phyloP scores from a whole-genome alignment of 1,140 invertebrate species.

The Caenorhabditis remanei region DNA sequence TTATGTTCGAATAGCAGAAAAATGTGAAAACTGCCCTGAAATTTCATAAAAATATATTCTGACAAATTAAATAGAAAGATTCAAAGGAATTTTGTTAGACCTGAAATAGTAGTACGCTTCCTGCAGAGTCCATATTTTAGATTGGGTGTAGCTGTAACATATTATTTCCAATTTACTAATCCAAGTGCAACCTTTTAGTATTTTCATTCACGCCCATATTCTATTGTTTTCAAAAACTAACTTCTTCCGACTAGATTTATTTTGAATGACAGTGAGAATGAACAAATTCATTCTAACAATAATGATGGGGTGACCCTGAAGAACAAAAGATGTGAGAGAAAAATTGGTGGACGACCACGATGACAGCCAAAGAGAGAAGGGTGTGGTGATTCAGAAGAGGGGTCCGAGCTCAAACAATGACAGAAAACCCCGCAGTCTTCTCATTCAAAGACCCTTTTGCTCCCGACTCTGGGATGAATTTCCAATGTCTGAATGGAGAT shows the following conservation, averaged over 20 bases:
- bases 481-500: conserved; percentile 35
- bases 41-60: too few species aligned
- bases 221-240: background rate
- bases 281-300: background rate
- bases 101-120: too few species aligned
- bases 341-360: background rate
- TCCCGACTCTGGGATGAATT: conserved; percentile 30
- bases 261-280: background rate
- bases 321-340: conserved; percentile 18
- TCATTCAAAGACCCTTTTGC: background rate
- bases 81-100: too few species aligned
- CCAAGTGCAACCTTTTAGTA: background rate
- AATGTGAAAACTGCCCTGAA: too few species aligned
- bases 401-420: background rate
- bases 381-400: conserved; percentile 1
- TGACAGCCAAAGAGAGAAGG: background rate
- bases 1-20: too few species aligned
- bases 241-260: background rate
- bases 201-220: background rate
- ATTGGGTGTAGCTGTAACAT: background rate
- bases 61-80: too few species aligned
- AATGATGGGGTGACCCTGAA: background rate
- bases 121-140: background rate
- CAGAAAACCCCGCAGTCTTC: conserved; percentile 14
- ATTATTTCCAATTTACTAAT: background rate